A percentile compares a stretch with the other conserved stretches of the same genome.
Evolutionary conservation across 2,797 vertebrate species (phyloP).

Genomic region (Rhinatrema bivittatum): DNA sequence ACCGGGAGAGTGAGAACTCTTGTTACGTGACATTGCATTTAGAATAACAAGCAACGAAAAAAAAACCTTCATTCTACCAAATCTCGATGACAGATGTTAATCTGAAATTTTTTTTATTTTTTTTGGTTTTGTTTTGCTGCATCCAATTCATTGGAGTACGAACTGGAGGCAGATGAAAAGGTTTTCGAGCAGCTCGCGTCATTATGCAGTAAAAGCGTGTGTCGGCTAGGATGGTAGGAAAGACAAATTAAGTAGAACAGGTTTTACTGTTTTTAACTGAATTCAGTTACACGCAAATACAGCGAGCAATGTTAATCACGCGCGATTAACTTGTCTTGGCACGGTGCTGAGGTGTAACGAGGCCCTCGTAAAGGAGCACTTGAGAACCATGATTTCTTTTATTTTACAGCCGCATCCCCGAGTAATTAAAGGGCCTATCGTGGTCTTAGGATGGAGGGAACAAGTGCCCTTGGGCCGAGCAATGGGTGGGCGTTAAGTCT

Average conservation of each 20-base stretch:
- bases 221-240: too few species aligned
- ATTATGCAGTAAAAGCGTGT: background rate
- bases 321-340: constrained; percentile 38
- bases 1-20: constrained; percentile 17
- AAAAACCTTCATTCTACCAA: too few species aligned
- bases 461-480: constrained; percentile 49
- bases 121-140: too few species aligned
- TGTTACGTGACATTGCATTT: too few species aligned
- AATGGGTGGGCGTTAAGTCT: constrained; percentile 38
- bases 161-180: too few species aligned
- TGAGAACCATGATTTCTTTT: constrained; percentile 38
- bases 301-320: constrained; percentile 49
- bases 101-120: too few species aligned
- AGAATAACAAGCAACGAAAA: too few species aligned
- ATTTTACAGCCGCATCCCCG: constrained; percentile 32
- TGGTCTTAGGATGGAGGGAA: constrained; percentile 47
- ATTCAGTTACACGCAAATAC: constrained; percentile 52
- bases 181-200: background rate
- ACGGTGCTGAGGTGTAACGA: constrained; percentile 31
- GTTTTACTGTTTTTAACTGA: constrained; percentile 71
- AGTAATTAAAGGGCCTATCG: constrained; percentile 34
- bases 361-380: constrained; percentile 42
- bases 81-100: too few species aligned
- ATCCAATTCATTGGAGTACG: too few species aligned
- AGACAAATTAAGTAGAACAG: constrained; percentile 61